Evolutionary conservation across 2,797 vertebrate genomes (phyloP).

Genomic region (Gastrophryne carolinensis): DNA sequence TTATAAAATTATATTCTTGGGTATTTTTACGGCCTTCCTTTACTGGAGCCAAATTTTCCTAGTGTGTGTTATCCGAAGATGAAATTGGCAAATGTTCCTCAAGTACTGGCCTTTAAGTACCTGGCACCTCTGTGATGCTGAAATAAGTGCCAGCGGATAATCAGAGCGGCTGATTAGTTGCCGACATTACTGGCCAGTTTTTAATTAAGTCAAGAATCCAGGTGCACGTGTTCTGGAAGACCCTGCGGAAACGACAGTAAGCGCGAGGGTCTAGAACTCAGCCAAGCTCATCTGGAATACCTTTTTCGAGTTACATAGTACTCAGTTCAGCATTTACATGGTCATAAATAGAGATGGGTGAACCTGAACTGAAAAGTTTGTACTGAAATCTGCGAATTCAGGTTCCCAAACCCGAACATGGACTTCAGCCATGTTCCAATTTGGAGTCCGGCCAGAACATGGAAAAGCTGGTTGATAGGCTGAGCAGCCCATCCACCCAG

Average conservation of each 20-base stretch:
- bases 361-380: no score
- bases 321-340: no score
- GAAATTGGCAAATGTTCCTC: slow-evolving; percentile 7
- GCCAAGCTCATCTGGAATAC: no score
- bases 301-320: no score
- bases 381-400: no score
- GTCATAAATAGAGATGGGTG: no score
- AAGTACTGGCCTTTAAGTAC: slow-evolving; percentile 16
- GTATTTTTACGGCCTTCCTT: background rate
- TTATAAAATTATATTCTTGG: slow-evolving; percentile 10
- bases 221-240: background rate
- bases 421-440: no score
- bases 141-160: background rate
- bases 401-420: no score
- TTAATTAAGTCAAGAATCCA: slow-evolving; percentile 24
- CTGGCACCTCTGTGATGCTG: slow-evolving; percentile 1
- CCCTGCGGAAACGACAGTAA: background rate
- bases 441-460: no score
- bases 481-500: no score
- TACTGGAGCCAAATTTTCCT: background rate
- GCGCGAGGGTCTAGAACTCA: no score
- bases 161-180: slow-evolving; percentile 21
- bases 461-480: no score
- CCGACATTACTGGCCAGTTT: background rate
- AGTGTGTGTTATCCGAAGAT: slow-evolving; percentile 6